Conservation (phyloP, 2,888 invertebrate species). For the Brachycybe producta region DNA sequence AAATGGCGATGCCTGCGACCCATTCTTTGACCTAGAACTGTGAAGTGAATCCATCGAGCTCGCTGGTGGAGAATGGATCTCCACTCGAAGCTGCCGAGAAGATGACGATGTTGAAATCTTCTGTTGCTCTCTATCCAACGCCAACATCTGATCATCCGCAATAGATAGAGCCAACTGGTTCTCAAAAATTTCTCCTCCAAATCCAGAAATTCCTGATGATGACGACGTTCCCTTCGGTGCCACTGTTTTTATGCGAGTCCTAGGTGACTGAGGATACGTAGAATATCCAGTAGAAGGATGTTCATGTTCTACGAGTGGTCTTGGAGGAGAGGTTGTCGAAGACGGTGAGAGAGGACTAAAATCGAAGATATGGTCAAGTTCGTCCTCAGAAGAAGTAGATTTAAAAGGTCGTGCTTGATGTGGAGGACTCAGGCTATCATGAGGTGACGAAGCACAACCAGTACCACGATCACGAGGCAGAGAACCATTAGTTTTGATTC, state of each 20-base stretch:
- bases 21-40: too few relatives aligned
- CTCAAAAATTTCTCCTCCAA: conserved; percentile 21
- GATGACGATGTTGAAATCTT: conserved; percentile 6
- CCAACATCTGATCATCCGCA: conserved; percentile 11
- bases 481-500: conserved; percentile 83
- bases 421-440: conserved; percentile 8
- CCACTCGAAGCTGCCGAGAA: neutral
- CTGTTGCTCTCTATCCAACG: conserved; percentile 10
- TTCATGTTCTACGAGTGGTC: neutral
- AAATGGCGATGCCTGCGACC: too few relatives aligned
- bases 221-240: conserved; percentile 10
- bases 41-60: too few relatives aligned
- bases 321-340: conserved; percentile 2
- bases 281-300: conserved; percentile 4
- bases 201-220: conserved; percentile 16
- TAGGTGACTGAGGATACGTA: conserved; percentile 32
- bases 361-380: conserved; percentile 29
- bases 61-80: too few relatives aligned
- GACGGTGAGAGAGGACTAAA: conserved; percentile 21
- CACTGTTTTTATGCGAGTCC: conserved; percentile 31
- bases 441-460: conserved; percentile 16
- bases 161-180: conserved; percentile 17
- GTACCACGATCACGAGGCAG: conserved; percentile 47
- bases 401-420: conserved; percentile 21
- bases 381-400: conserved; percentile 29